Evolutionary conservation across 2,113 vertebrate genomes (phyloP).

Genomic region (Proteles cristata): DNA sequence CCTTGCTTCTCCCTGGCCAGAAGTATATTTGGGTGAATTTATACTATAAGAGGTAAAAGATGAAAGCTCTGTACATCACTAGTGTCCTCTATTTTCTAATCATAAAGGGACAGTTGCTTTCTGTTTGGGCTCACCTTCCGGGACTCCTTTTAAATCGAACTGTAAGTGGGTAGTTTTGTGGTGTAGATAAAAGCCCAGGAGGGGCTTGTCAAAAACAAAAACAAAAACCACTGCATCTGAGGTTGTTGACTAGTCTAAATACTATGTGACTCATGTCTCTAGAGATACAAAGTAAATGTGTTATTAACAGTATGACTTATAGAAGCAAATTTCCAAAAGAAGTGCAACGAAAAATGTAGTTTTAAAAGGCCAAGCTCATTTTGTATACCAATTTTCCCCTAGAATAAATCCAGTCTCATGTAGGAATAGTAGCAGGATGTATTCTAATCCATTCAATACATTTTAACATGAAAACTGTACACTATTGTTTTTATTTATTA

Average conservation of each 20-base stretch:
- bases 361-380: slow-evolving; percentile 56
- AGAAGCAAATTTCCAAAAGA: slow-evolving; percentile 21
- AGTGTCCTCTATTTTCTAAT: neutral
- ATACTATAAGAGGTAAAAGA: slow-evolving; percentile 40
- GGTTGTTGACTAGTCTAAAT: slow-evolving; percentile 69
- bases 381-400: neutral
- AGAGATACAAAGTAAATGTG: slow-evolving; percentile 59
- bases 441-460: slow-evolving; percentile 41
- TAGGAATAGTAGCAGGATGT: neutral
- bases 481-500: slow-evolving; percentile 67
- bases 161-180: slow-evolving; percentile 48
- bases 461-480: slow-evolving; percentile 52
- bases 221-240: slow-evolving; percentile 60
- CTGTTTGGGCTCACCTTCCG: slow-evolving; percentile 37
- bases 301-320: slow-evolving; percentile 66
- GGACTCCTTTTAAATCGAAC: slow-evolving; percentile 44
- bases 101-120: neutral
- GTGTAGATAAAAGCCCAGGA: slow-evolving; percentile 60
- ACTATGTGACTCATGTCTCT: slow-evolving; percentile 66
- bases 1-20: neutral
- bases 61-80: neutral
- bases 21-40: slow-evolving; percentile 13
- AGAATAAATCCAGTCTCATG: slow-evolving; percentile 8
- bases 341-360: neutral
- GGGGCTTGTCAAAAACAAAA: neutral